These are phyloP conservation scores for Columbina picui DNA, from an alignment of 2,113 vertebrate species.

Conservation along the genomic window DNA sequence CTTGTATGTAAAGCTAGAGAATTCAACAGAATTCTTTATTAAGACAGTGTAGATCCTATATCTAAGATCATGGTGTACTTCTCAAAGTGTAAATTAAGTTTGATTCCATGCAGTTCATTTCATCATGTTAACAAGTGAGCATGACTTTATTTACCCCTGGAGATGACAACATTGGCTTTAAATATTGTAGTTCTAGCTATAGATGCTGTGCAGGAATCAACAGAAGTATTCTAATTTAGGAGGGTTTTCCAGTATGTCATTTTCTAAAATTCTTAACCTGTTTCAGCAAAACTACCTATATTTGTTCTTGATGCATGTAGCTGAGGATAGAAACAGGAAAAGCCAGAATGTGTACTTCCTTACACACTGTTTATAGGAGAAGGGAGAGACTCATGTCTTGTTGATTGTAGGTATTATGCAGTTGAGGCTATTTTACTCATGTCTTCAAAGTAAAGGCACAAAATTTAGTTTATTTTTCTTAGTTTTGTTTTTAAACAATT, in stretches of 20 bases:
- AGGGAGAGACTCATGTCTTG: not conserved
- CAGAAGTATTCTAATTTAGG: not conserved
- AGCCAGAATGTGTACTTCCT: not conserved
- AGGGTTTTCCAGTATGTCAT: not conserved
- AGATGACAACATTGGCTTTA: not conserved
- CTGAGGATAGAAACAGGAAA: slow-evolving; percentile 11
- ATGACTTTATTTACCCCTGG: not conserved
- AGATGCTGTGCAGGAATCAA: not conserved
- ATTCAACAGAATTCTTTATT: not conserved
- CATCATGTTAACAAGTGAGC: not conserved
- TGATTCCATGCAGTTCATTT: not conserved
- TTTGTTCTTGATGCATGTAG: not conserved
- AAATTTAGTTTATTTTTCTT: not conserved
- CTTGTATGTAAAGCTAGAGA: not conserved
- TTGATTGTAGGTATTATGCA: not conserved
- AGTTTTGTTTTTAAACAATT: not conserved
- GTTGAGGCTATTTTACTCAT: not conserved
- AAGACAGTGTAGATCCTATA: not conserved
- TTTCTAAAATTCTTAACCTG: slow-evolving; percentile 12
- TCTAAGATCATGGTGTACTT: not conserved
- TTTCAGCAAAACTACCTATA: not conserved
- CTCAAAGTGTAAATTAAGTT: not conserved
- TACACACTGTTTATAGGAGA: not conserved
- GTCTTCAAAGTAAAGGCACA: not conserved
- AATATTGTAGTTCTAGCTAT: not conserved